Evolutionary conservation across 2,113 vertebrate genomes (phyloP).

Genomic region (Abramis brama): DNA sequence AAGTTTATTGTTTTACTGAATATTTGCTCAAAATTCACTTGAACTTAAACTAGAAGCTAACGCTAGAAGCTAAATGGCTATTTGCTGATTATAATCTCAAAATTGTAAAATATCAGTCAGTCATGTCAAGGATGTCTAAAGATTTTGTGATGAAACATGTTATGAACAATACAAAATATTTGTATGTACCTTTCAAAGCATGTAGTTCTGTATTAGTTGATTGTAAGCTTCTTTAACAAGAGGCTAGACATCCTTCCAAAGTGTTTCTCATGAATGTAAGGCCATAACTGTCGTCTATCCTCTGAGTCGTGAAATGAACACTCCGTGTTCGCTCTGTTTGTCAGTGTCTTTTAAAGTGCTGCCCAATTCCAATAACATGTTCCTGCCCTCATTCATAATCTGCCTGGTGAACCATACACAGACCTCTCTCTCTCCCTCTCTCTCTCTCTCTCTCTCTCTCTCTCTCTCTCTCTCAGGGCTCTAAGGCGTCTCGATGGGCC

Average conservation of each 20-base stretch:
- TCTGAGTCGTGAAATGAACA: conserved; percentile 41
- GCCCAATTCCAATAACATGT: conserved; percentile 38
- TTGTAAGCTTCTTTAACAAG: conserved; percentile 14
- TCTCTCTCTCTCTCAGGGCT: conserved; percentile 65
- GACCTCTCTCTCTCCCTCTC: conserved; percentile 20
- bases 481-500: conserved; percentile 79
- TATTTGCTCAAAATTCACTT: not conserved
- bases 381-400: conserved; percentile 33
- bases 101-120: no score
- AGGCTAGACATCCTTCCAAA: not conserved
- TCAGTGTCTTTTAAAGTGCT: conserved; percentile 9
- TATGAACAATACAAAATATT: not conserved
- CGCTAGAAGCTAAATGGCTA: no score
- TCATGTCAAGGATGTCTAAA: no score
- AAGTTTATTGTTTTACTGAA: not conserved
- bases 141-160: not conserved
- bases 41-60: not conserved
- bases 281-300: conserved; percentile 13
- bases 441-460: conserved; percentile 19
- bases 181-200: not conserved
- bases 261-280: not conserved
- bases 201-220: not conserved
- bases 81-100: no score
- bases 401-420: conserved; percentile 5
- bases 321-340: conserved; percentile 13